Base-by-base conservation (phyloP, 1,140 invertebrate genomes). In the Saccostrea cuccullata region DNA sequence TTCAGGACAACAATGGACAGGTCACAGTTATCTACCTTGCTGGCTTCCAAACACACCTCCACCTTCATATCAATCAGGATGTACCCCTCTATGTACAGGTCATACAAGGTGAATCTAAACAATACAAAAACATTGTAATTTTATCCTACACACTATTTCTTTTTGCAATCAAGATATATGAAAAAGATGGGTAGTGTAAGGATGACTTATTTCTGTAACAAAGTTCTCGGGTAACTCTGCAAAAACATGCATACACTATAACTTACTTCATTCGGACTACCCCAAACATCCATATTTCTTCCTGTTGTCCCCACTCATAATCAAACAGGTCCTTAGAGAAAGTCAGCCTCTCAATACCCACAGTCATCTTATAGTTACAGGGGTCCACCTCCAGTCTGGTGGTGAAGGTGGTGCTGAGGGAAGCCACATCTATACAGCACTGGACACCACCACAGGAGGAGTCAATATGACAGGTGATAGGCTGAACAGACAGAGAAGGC, bases 1-100 rank as follows among this genome's bases (percentile, higher is more conserved):
- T 70, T 70, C 15, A 90, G 55, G 23, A 90, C 82, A 40, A 60
- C 6, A 26, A 88, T 40, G 23, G 55, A 83, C n/a, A 90, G n/a
- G 26, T 85, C 55, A 90, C 89, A 90, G 15, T 64, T 85, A 8
- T 56, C 82, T 11, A 56, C 55, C 6, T 55, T n/a, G 77, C 82
- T 58, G 5, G 84, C 84, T n/a, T 90, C 89, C 40, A 90, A 56
- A 56, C 89, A 90, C 6, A 88, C 73, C 40, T 82, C 82, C 6
- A 90, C 67, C 17, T 88, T 86, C 58, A 90, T 11, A 55, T 85
- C 87, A 20, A 90, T 67, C n/a, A 90, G 67, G 58, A 88, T 86
- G 55, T 86, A 85, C 47, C 73, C 30, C 67, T 90, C 89, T 23
- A 36, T 55, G 12, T 86, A 70, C 60, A 90, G 82, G 36, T 88